phyloP scores from a whole-genome alignment of 2,888 invertebrate genomes.

The Gari tellinella region DNA sequence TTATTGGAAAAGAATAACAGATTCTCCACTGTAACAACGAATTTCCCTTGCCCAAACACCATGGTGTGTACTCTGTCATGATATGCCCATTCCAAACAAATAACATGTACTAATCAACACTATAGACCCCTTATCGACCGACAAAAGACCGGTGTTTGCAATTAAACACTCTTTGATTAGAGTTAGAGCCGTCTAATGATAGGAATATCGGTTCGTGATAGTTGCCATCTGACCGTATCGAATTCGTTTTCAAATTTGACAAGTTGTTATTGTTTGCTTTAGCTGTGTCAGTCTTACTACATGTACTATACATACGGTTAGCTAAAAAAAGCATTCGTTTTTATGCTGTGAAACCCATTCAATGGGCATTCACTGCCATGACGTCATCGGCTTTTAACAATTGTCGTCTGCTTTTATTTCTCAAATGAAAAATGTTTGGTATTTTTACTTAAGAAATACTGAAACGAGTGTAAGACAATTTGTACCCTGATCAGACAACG shows the following conservation, averaged over 20 bases:
- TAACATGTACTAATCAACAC: not conserved
- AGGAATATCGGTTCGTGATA: conserved; percentile 19
- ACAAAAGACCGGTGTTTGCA: conserved; percentile 18
- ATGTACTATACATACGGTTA: not conserved
- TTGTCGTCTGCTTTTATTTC: no score
- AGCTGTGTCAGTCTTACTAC: no score
- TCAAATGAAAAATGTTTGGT: no score
- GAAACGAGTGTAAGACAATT: no score
- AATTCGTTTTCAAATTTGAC: conserved; percentile 6
- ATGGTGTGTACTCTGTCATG: not conserved
- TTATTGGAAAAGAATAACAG: no score
- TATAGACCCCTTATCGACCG: conserved; percentile 16
- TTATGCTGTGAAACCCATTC: no score
- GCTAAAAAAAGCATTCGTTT: no score
- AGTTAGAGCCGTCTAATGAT: conserved; percentile 20
- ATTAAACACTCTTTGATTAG: conserved; percentile 19
- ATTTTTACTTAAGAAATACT: no score
- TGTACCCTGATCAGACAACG: no score
- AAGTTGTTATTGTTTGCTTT: conserved; percentile 14
- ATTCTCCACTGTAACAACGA: no score
- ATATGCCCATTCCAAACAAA: conserved; percentile 6
- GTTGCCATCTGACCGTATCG: conserved; percentile 27
- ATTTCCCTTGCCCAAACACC: not conserved
- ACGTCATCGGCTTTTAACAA: no score
- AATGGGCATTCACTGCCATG: no score